These are phyloP conservation scores for Phalacrocorax brasilianus DNA, from an alignment of 2,113 vertebrate species.

Conservation along the genomic window DNA sequence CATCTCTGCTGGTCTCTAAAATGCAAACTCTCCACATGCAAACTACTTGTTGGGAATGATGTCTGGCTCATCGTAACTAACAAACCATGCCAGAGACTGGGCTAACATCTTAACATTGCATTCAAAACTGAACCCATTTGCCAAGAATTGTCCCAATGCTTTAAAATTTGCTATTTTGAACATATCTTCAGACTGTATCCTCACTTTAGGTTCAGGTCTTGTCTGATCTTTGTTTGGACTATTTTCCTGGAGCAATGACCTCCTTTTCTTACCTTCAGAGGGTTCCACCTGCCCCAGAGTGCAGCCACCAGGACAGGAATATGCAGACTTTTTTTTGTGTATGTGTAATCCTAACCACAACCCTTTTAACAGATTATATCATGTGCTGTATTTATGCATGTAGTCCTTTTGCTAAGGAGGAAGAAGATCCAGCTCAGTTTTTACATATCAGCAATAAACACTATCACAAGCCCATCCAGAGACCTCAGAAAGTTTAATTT, in stretches of 20 bases:
- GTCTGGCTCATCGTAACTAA: background rate
- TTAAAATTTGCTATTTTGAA: background rate
- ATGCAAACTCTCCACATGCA: background rate
- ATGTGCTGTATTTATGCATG: fast-evolving
- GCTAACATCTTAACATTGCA: background rate
- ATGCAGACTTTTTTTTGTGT: background rate
- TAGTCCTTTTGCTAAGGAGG: background rate
- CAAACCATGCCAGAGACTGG: background rate
- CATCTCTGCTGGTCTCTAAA: background rate
- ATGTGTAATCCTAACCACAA: background rate
- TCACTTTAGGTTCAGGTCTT: background rate
- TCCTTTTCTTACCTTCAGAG: background rate
- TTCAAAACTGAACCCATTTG: background rate
- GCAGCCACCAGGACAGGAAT: background rate
- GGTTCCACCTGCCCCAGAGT: background rate
- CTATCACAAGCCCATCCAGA: background rate
- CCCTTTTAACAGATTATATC: background rate
- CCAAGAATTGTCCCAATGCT: background rate
- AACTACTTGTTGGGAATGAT: background rate
- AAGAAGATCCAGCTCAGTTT: background rate
- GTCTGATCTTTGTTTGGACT: background rate
- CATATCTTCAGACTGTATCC: background rate
- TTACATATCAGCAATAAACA: background rate
- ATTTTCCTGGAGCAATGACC: background rate
- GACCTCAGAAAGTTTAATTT: background rate